Conservation (phyloP, 2,888 invertebrate genomes). For the Beris chalybata region DNA sequence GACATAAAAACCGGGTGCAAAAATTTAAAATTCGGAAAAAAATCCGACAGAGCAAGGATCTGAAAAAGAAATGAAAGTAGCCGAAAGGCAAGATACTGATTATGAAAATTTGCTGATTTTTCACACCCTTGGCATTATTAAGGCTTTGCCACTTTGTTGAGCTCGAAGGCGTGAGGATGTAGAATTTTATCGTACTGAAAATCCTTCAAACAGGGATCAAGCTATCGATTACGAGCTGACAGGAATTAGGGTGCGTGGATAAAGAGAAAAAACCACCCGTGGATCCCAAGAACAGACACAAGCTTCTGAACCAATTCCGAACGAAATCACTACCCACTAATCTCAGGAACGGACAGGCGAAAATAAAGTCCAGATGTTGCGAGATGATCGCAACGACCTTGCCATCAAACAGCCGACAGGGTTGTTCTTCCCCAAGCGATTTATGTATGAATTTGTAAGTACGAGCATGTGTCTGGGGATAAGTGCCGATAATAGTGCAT, state of each 20-base stretch:
- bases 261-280: slow-evolving; percentile 7
- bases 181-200: too few relatives aligned
- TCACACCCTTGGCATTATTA: slow-evolving; percentile 23
- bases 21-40: background rate
- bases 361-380: slow-evolving; percentile 33
- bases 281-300: background rate
- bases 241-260: background rate
- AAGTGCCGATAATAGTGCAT: slow-evolving; percentile 33
- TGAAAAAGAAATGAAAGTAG: slow-evolving; percentile 5
- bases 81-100: slow-evolving; percentile 23
- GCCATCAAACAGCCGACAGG: too few relatives aligned
- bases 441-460: slow-evolving; percentile 30
- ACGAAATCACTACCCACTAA: background rate
- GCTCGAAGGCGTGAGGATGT: too few relatives aligned
- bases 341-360: background rate
- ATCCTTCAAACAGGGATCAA: background rate
- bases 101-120: slow-evolving; percentile 38
- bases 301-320: slow-evolving; percentile 14
- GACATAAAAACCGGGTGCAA: background rate
- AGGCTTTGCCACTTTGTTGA: too few relatives aligned
- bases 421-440: background rate
- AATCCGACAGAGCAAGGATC: background rate
- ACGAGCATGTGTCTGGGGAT: slow-evolving; percentile 4
- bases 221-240: too few relatives aligned
- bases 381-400: too few relatives aligned